Evolutionary conservation across 2,888 invertebrate species (phyloP).

Genomic region (Arge pagana): DNA sequence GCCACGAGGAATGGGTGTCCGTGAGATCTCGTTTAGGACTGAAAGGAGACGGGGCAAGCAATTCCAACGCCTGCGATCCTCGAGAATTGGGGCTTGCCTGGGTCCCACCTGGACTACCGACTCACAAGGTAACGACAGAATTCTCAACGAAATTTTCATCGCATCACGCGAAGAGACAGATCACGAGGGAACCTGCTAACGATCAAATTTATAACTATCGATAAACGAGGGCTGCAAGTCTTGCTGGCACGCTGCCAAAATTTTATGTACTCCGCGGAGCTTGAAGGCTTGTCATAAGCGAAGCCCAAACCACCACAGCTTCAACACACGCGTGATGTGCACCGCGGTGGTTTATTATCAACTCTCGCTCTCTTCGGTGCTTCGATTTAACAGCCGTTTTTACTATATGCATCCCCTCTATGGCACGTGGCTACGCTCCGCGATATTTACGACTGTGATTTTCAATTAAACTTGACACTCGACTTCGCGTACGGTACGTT

Average conservation of each 20-base stretch:
- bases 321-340: neutral
- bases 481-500: slow-evolving; percentile 39
- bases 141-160: neutral
- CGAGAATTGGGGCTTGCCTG: slow-evolving; percentile 75
- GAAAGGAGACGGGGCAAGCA: slow-evolving; percentile 63
- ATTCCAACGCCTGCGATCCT: slow-evolving; percentile 61
- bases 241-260: slow-evolving; percentile 40
- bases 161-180: neutral
- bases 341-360: slow-evolving; percentile 10
- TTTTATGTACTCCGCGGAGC: slow-evolving; percentile 49
- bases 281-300: slow-evolving; percentile 35
- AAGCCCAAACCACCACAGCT: slow-evolving; percentile 16
- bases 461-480: slow-evolving; percentile 29
- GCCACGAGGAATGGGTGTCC: slow-evolving; percentile 84
- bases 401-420: neutral
- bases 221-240: slow-evolving; percentile 2
- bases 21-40: slow-evolving; percentile 75
- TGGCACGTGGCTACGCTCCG: neutral
- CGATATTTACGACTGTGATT: slow-evolving; percentile 32
- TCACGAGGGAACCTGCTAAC: neutral
- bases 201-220: slow-evolving; percentile 2
- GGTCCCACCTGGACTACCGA: slow-evolving; percentile 71
- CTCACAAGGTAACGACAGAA: slow-evolving; percentile 46
- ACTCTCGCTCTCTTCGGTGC: neutral
- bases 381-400: neutral